Evolutionary conservation across 2,888 invertebrate species (phyloP), one percentile per base, ranked within the genome.

Genomic region (Corbicula japonica): DNA sequence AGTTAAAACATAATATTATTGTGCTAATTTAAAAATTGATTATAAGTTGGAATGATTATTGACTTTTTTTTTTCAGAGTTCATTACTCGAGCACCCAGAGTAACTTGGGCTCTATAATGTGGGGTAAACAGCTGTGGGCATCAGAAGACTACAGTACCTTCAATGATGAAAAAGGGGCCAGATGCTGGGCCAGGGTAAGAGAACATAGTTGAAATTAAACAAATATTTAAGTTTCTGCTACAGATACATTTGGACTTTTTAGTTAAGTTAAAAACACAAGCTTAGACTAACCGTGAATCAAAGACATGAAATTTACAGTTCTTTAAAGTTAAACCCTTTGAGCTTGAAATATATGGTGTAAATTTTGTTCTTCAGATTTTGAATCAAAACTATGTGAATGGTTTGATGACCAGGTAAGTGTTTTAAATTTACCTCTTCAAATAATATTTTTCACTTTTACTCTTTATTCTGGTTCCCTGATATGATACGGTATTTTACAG

Each of bases 111-210:
- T 89, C 92, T 8, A 56, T 88, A 46, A 73, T 84, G 34, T 90
- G 89, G 63, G 92, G 90, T 2, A 92, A 92, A 78, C 91, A 88
- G 18, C 86, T 94, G 38, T 94, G 94, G 94, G 85, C 93, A 1
- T 93, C 93, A 1, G 94, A 94, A 80, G 94, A 94, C 72, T 94
- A 90, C 87, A 94, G 93, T 75, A 92, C 93, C 0, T 87, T 87
- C 56, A 93, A 94, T 80, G 88, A 92, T 77, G 86, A 90, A 52
- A 84, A 89, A n/a, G 94, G 94, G 6, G 92, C 89, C 15, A 93
- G 93, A 8, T 94, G 94, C 84, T 94, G 93, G 94, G 94, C 93
- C 3, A 87, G 94, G 88, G 93, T 93, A 75, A 74, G 87, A 78
- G 21, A 26, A 41, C 32, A 68, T 68, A n/a, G n/a, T n/a, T n/a